Conservation (phyloP, 2,888 invertebrate genomes). For the Galerucella calmariensis region DNA sequence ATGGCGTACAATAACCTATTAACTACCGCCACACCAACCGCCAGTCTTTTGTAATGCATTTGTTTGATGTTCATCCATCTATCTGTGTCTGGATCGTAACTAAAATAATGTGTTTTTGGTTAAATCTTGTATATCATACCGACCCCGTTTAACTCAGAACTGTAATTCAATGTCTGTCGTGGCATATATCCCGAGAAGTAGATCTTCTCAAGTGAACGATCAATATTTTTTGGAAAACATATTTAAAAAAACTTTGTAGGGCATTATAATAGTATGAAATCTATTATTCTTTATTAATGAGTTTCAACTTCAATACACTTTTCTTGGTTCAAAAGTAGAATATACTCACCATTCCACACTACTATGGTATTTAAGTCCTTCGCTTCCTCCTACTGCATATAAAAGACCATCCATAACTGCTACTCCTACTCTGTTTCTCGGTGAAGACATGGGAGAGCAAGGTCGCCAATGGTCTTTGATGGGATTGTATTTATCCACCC, state of each 20-base stretch:
- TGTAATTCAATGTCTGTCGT: no score
- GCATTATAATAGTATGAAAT: no score
- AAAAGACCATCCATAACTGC: slow-evolving; percentile 93
- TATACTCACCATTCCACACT: slow-evolving; percentile 84
- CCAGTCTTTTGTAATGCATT: slow-evolving; percentile 83
- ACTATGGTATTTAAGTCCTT: slow-evolving; percentile 85
- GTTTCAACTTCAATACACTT: no score
- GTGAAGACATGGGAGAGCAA: slow-evolving; percentile 87
- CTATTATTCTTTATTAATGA: no score
- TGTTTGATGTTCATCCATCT: slow-evolving; percentile 80
- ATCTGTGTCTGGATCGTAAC: slow-evolving; percentile 89
- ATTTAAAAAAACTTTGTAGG: no score
- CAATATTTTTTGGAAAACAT: no score
- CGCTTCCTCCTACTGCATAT: slow-evolving; percentile 93
- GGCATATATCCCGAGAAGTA: no score
- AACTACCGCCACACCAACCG: slow-evolving; percentile 83
- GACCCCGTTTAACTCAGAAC: no score
- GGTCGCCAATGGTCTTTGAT: slow-evolving; percentile 87
- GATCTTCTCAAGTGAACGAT: no score
- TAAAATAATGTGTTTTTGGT: slow-evolving; percentile 57
- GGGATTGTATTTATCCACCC: slow-evolving; percentile 91
- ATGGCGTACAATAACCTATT: slow-evolving; percentile 79
- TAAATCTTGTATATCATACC: no score
- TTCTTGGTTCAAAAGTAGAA: no score
- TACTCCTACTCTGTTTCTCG: slow-evolving; percentile 89